A percentile compares a stretch with the other conserved stretches of the same genome.
phyloP scores from a whole-genome alignment of 2,797 vertebrate genomes.

The Gadopsis bispinosus region DNA sequence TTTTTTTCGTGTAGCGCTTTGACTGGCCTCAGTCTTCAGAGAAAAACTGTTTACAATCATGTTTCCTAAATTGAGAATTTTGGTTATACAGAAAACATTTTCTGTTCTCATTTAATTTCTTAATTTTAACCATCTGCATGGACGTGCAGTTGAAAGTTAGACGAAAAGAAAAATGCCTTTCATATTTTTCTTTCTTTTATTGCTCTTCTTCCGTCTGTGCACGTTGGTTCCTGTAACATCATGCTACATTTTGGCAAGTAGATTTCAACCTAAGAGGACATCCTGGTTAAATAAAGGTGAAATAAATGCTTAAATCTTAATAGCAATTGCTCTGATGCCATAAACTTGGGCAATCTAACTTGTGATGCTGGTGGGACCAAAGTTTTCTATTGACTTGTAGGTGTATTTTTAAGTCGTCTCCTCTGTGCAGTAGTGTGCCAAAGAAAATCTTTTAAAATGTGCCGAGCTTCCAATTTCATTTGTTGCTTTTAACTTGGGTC shows the following conservation, averaged over 20 bases:
- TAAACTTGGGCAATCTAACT: background rate
- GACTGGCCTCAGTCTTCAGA: background rate
- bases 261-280: background rate
- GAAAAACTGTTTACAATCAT: background rate
- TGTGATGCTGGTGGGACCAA: background rate
- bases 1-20: background rate
- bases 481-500: conserved; percentile 24
- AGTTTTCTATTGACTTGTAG: background rate
- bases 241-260: background rate
- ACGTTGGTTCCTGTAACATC: background rate
- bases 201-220: background rate
- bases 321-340: background rate
- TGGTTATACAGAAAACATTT: no score
- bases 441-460: conserved; percentile 24
- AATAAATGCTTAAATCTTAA: background rate
- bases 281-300: background rate
- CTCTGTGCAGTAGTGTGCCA: background rate
- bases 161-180: background rate
- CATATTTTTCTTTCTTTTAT: background rate
- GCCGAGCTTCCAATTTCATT: conserved; percentile 30
- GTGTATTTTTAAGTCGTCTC: background rate
- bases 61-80: background rate
- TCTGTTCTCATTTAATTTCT: background rate
- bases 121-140: background rate
- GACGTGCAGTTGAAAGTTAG: background rate